These are phyloP conservation scores for Bombus waltoni DNA, from an alignment of 1,140 invertebrate species.

Conservation along the genomic window DNA sequence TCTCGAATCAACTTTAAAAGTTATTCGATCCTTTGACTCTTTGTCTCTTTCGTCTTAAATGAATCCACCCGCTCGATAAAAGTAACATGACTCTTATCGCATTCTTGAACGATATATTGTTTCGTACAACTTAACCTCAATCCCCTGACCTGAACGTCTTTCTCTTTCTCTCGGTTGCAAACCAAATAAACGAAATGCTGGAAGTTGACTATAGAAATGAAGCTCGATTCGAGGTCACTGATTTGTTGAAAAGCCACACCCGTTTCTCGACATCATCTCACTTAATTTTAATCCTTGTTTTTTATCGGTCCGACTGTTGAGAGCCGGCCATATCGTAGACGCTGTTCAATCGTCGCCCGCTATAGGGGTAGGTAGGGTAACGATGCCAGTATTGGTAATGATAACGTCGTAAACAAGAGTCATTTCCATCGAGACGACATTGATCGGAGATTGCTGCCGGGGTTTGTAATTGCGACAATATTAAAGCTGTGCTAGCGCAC, in stretches of 20 bases:
- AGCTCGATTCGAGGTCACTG: constrained; percentile 3
- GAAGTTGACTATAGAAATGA: background rate
- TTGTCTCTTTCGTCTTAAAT: background rate
- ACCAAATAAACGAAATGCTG: background rate
- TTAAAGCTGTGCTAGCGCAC: constrained; percentile 55
- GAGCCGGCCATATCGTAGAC: constrained; percentile 23
- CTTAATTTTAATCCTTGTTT: background rate
- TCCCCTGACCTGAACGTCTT: background rate
- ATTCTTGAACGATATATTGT: background rate
- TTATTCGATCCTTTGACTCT: background rate
- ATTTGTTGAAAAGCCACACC: background rate
- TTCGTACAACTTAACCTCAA: background rate
- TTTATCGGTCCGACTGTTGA: constrained; percentile 54
- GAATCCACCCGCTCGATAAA: background rate
- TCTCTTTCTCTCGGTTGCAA: background rate
- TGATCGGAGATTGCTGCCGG: constrained; percentile 30
- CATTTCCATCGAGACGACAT: constrained; percentile 56
- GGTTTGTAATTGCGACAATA: constrained; percentile 59
- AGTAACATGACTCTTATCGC: background rate
- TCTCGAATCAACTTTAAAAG: constrained; percentile 32
- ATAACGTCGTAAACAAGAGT: constrained; percentile 65
- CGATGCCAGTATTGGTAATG: constrained; percentile 56
- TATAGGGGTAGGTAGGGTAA: constrained; percentile 43
- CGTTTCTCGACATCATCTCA: background rate
- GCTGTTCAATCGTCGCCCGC: constrained; percentile 16